Evolutionary conservation across 1,140 invertebrate species (phyloP).

Genomic region (Zaprionus ghesquierei): DNA sequence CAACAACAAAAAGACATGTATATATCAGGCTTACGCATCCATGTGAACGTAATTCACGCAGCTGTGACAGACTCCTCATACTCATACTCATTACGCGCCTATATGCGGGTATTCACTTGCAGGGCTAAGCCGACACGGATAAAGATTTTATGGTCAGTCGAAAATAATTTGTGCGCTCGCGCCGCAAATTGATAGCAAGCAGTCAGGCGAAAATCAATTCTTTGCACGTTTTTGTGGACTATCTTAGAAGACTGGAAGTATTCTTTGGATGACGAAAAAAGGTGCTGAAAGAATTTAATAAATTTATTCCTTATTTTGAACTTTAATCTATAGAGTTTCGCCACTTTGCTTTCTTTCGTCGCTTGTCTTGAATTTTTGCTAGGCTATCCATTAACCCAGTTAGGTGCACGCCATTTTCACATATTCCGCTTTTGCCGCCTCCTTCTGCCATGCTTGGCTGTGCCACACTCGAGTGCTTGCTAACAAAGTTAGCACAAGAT

Average conservation of each 20-base stretch:
- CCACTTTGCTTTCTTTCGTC: not conserved
- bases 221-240: not conserved
- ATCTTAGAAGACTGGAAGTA: not conserved
- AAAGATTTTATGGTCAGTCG: slow-evolving; percentile 28
- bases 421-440: slow-evolving; percentile 15
- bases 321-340: not conserved
- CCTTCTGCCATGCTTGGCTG: slow-evolving; percentile 21
- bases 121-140: slow-evolving; percentile 6
- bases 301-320: not conserved
- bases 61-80: slow-evolving; percentile 4
- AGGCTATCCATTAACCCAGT: slow-evolving; percentile 46
- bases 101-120: slow-evolving; percentile 5
- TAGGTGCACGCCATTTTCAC: slow-evolving; percentile 21
- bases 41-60: slow-evolving; percentile 35
- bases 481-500: slow-evolving; percentile 79
- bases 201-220: not conserved
- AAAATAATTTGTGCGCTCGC: slow-evolving; percentile 19
- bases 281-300: not conserved
- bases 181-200: slow-evolving; percentile 32
- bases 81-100: not conserved
- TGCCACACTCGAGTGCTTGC: slow-evolving; percentile 67
- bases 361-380: not conserved
- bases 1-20: not conserved
- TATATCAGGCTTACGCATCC: slow-evolving; percentile 12
- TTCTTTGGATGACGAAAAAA: not conserved